A percentile compares a stretch with the other conserved stretches of the same genome.
These are phyloP conservation scores for Platalea minor DNA, from an alignment of 2,797 vertebrate species.

Conservation along the genomic window DNA sequence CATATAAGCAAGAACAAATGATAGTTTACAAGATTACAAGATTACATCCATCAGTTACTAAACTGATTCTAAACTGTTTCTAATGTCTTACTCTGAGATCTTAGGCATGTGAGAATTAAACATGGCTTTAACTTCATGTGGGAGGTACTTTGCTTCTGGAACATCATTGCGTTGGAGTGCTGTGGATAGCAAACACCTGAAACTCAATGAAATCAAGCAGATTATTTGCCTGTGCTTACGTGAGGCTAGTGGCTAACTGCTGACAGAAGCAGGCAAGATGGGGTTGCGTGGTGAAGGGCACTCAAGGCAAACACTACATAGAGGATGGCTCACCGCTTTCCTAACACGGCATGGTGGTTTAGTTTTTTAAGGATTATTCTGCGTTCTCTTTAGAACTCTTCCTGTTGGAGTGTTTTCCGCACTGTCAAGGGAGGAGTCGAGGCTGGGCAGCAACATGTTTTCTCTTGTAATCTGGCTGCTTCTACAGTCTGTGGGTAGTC, in stretches of 20 bases:
- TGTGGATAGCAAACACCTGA: not conserved
- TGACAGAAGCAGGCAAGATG: not conserved
- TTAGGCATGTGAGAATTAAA: not conserved
- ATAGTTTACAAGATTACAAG: not conserved
- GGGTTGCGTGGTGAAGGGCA: not conserved
- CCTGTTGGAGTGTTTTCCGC: not conserved
- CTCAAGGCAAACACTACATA: not conserved
- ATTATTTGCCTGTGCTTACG: not conserved
- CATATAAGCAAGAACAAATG: not conserved
- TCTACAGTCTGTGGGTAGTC: not conserved
- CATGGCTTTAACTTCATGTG: not conserved
- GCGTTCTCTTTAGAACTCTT: not conserved
- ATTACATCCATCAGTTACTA: not conserved
- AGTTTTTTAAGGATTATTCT: not conserved
- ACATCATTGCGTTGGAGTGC: not conserved
- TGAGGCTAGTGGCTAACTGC: not conserved
- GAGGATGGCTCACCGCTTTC: not conserved
- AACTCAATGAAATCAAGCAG: not conserved
- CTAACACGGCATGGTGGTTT: not conserved
- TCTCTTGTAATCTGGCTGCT: not conserved
- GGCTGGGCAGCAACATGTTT: not conserved
- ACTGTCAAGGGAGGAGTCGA: not conserved
- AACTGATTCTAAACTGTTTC: not conserved
- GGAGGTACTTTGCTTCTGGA: not conserved
- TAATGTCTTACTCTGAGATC: not conserved